These are phyloP conservation scores for Brenthis daphne DNA, from an alignment of 2,888 invertebrate species.

Conservation along the genomic window DNA sequence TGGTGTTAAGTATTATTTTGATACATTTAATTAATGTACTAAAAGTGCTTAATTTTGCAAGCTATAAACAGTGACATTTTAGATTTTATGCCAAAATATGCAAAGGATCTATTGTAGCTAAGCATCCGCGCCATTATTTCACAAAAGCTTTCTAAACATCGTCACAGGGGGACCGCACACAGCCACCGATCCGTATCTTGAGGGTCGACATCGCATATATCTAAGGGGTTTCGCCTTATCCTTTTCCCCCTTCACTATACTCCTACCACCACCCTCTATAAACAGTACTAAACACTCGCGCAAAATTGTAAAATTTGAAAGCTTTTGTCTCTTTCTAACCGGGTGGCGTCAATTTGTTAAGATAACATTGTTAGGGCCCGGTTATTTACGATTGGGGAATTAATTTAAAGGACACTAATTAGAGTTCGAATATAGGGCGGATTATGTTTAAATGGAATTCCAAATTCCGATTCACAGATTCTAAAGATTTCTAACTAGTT, in stretches of 20 bases:
- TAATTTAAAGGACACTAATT: slow-evolving; percentile 61
- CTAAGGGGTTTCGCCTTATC: slow-evolving; percentile 77
- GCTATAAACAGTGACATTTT: slow-evolving; percentile 24
- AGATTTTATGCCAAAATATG: slow-evolving; percentile 31
- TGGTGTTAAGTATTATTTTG: not conserved
- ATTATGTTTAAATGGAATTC: slow-evolving; percentile 36
- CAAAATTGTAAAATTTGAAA: slow-evolving; percentile 75
- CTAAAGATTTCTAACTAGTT: slow-evolving; percentile 27
- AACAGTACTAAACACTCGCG: slow-evolving; percentile 74
- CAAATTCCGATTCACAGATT: slow-evolving; percentile 1
- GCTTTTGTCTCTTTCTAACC: slow-evolving; percentile 61
- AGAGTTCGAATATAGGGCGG: slow-evolving; percentile 49
- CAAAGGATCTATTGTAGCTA: slow-evolving; percentile 37
- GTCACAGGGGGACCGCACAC: slow-evolving; percentile 57
- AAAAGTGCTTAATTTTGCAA: not conserved
- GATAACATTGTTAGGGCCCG: slow-evolving; percentile 66
- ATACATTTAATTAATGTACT: not conserved
- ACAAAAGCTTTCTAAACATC: slow-evolving; percentile 66
- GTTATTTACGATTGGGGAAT: slow-evolving; percentile 67
- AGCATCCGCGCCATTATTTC: slow-evolving; percentile 56
- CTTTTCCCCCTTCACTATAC: slow-evolving; percentile 69
- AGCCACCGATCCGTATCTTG: slow-evolving; percentile 63
- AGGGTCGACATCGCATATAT: slow-evolving; percentile 69
- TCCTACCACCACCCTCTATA: slow-evolving; percentile 61
- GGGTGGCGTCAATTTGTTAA: slow-evolving; percentile 71